Conservation (phyloP, 1,140 invertebrate genomes). For the Brachionus koreanus region DNA sequence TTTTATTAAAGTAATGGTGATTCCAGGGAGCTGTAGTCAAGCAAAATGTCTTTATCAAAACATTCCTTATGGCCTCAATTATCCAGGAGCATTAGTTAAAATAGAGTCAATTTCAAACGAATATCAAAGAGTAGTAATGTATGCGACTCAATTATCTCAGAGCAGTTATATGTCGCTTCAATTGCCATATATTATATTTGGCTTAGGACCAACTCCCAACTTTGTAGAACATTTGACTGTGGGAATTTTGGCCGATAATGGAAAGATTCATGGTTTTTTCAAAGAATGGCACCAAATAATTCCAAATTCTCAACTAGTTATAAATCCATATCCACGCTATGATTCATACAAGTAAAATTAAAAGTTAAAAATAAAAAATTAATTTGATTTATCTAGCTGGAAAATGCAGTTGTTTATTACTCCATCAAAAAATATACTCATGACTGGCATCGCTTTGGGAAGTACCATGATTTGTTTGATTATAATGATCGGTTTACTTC, state of each 20-base stretch:
- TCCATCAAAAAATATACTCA: constrained; percentile 83
- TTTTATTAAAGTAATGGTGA: constrained; percentile 76
- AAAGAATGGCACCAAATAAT: constrained; percentile 81
- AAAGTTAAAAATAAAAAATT: neutral
- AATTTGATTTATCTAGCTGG: constrained; percentile 64
- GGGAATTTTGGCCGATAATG: constrained; percentile 64
- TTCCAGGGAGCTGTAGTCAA: neutral
- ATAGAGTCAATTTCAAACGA: constrained; percentile 68
- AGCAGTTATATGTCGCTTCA: constrained; percentile 85
- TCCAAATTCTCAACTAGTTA: constrained; percentile 92
- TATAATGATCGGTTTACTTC: constrained; percentile 76
- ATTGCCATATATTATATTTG: constrained; percentile 88
- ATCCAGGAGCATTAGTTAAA: constrained; percentile 78
- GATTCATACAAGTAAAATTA: constrained; percentile 64
- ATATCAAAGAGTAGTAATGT: constrained; percentile 49
- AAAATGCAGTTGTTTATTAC: constrained; percentile 89
- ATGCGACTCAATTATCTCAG: constrained; percentile 78
- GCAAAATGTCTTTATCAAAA: constrained; percentile 1
- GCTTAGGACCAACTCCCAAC: constrained; percentile 89
- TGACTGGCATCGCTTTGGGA: constrained; percentile 81
- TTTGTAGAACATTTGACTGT: constrained; percentile 86
- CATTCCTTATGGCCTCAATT: constrained; percentile 77
- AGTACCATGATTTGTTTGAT: constrained; percentile 80
- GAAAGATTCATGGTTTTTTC: constrained; percentile 40
- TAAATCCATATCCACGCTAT: constrained; percentile 78